These are phyloP conservation scores for Plectropomus leopardus DNA, from an alignment of 2,113 vertebrate species.

Conservation along the genomic window DNA sequence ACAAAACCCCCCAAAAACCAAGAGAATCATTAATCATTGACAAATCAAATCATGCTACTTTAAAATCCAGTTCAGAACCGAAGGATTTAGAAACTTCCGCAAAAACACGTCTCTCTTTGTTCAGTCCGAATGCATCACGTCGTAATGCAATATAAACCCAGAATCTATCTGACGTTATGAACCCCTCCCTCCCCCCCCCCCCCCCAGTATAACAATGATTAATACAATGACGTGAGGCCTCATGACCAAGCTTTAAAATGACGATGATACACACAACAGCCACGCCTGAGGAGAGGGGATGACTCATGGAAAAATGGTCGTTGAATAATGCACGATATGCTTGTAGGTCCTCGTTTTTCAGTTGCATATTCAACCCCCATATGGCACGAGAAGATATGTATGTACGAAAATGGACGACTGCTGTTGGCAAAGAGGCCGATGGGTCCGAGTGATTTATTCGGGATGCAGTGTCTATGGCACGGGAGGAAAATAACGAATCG, in stretches of 20 bases:
- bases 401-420: constrained; percentile 22
- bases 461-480: constrained; percentile 65
- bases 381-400: constrained; percentile 70
- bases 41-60: constrained; percentile 81
- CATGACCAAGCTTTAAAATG: constrained; percentile 44
- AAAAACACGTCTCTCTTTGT: constrained; percentile 21
- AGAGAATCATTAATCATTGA: constrained; percentile 45
- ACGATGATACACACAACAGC: constrained; percentile 54
- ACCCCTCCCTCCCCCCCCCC: too few relatives aligned
- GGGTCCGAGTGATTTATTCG: constrained; percentile 8
- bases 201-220: constrained; percentile 58
- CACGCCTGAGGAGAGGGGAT: constrained; percentile 44
- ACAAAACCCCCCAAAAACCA: constrained; percentile 38
- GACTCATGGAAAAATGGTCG: constrained; percentile 37
- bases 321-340: constrained; percentile 60
- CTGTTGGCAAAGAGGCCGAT: constrained; percentile 25
- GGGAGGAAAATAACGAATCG: constrained; percentile 3
- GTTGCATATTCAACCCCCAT: constrained; percentile 77
- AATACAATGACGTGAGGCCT: constrained; percentile 55
- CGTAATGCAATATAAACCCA: constrained; percentile 54
- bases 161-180: constrained; percentile 2
- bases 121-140: constrained; percentile 32
- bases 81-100: constrained; percentile 56
- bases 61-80: constrained; percentile 66
- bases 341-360: constrained; percentile 57